phyloP scores from a whole-genome alignment of 2,888 invertebrate genomes.

The Acholoe squamosa region DNA sequence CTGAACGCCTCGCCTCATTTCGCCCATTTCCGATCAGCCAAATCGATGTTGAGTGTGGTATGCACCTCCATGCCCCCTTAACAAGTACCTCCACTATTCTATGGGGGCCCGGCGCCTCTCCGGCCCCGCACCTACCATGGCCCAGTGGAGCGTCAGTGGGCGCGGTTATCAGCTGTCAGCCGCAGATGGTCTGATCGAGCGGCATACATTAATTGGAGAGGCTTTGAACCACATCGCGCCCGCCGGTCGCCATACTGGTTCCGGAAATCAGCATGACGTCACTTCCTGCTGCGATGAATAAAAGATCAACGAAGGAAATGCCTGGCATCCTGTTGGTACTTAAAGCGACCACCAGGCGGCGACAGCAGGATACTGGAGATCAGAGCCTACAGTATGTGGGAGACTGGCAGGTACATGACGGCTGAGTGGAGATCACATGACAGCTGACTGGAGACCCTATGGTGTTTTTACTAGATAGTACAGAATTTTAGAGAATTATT shows the following conservation, averaged over 20 bases:
- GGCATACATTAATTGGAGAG: slow-evolving; percentile 52
- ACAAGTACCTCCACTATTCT: background rate
- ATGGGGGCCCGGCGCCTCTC: background rate
- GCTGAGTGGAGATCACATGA: background rate
- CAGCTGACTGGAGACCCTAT: too few relatives aligned
- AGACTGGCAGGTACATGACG: background rate
- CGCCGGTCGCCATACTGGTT: background rate
- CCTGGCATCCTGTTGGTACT: slow-evolving; percentile 59
- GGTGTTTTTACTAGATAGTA: too few relatives aligned
- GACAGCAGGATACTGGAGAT: slow-evolving; percentile 37
- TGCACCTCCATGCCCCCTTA: too few relatives aligned
- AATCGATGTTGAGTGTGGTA: background rate
- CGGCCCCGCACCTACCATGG: background rate
- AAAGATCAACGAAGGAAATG: slow-evolving; percentile 56
- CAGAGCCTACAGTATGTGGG: background rate
- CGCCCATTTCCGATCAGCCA: background rate
- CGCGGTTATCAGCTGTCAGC: background rate
- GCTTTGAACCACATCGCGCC: slow-evolving; percentile 50
- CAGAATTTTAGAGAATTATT: too few relatives aligned
- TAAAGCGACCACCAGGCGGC: slow-evolving; percentile 48
- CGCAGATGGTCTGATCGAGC: background rate
- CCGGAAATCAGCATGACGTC: slow-evolving; percentile 52
- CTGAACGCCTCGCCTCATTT: slow-evolving; percentile 6
- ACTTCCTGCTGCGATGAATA: slow-evolving; percentile 55
- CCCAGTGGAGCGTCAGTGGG: background rate